Evolutionary conservation across 2,113 vertebrate species (phyloP), one percentile per base, ranked within the genome.

Genomic region (Puntigrus tetrazona): DNA sequence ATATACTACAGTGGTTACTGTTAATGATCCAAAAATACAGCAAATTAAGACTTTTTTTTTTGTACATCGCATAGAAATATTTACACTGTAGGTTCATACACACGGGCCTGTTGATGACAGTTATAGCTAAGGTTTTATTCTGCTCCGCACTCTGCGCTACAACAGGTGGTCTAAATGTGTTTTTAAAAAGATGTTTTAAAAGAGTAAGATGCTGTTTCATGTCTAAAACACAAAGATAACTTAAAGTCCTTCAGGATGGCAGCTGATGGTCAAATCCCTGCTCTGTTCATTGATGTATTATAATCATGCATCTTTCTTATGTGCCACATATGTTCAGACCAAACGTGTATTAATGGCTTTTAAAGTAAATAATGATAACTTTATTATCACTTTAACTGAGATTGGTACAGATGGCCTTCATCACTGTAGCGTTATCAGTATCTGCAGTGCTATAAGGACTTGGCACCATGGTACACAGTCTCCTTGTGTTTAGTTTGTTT

Each of bases 341-440:
- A 14, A 70, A n/a, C 2, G 50, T 70, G 10, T 36, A 45, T 16
- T 31, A 31, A 25, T n/a, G 79, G 11, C 1, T 1, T 69, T 31
- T 38, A 36, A 31, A 34, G 5, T 38, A 25, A 31, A 34, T 16
- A 2, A 65, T 16, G 11, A 18, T n/a, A n/a, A n/a, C n/a, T n/a
- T n/a, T n/a, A n/a, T 78, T 29, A 9, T 83, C 80, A 90, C 90
- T 91, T 92, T 94, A 74, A 95, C 89, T 13, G 52, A 22, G 16
- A 2, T 25, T 41, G 36, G 57, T 75, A 77, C 92, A 99, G 98
- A 99, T 98, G 97, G 97, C 97, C 10, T 99, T 99, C 90, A 99
- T 99, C 87, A 97, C 99, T 1, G 97, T 99, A 0, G 98, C 98
- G n/a, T n/a, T n/a, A n/a, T 50, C 16, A 11, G 34, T 70, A 70